Percentiles rank a stretch among this genome's conserved stretches.
Evolutionary conservation across 2,113 vertebrate genomes (phyloP).

Genomic region (Sebastes schlegelii): DNA sequence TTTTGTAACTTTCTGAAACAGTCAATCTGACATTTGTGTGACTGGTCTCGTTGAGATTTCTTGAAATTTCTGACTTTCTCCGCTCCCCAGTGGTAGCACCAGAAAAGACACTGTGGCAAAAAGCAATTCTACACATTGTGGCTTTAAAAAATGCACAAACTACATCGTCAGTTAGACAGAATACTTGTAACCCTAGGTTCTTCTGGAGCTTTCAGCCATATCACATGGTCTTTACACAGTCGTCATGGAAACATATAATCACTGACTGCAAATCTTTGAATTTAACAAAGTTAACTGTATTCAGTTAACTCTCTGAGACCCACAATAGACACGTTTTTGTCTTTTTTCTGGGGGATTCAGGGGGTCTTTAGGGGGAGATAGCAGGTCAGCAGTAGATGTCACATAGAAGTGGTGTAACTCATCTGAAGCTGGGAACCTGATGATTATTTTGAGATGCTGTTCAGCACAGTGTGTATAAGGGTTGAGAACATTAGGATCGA

Average conservation of each 20-base stretch:
- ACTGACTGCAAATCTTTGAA: not conserved
- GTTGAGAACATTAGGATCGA: too few relatives aligned
- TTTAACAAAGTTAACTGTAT: not conserved
- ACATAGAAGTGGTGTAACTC: too few relatives aligned
- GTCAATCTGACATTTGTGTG: not conserved
- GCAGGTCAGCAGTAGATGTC: too few relatives aligned
- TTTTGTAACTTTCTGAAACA: not conserved
- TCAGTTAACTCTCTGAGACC: not conserved
- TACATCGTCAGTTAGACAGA: not conserved
- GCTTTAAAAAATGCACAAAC: not conserved
- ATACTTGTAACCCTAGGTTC: not conserved
- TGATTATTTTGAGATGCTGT: too few relatives aligned
- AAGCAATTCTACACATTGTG: not conserved
- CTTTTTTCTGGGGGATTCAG: too few relatives aligned
- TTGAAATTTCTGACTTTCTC: not conserved
- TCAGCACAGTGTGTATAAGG: too few relatives aligned
- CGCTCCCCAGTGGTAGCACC: not conserved
- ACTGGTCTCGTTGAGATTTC: not conserved
- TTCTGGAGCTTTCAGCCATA: not conserved
- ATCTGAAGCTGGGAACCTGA: too few relatives aligned
- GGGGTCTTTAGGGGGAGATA: too few relatives aligned
- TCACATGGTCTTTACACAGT: not conserved
- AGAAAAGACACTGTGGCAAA: too few relatives aligned
- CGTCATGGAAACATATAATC: constrained; percentile 2
- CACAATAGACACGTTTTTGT: too few relatives aligned